Percentiles rank a stretch among this genome's conserved stretches.
Evolutionary conservation across 1,140 invertebrate species (phyloP).

Genomic region (Patella vulgata): DNA sequence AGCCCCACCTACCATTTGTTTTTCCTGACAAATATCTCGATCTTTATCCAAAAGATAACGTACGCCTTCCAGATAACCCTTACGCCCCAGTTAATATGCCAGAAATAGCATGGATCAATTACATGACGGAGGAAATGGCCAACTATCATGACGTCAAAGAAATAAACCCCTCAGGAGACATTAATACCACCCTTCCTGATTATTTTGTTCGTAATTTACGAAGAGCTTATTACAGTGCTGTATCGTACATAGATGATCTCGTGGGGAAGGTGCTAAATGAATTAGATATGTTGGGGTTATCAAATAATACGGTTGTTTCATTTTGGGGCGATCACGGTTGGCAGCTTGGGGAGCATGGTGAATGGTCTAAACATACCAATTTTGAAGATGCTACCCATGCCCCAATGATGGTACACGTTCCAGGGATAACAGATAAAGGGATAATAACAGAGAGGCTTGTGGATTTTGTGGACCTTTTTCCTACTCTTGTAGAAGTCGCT

Average conservation of each 20-base stretch:
- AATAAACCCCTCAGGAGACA: constrained; percentile 18
- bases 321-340: too few species aligned
- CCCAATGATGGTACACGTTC: constrained; percentile 38
- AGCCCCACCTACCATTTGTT: constrained; percentile 41
- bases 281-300: constrained; percentile 29
- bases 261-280: constrained; percentile 31
- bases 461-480: constrained; percentile 86
- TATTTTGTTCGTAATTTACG: constrained; percentile 15
- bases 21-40: constrained; percentile 32
- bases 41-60: constrained; percentile 23
- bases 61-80: constrained; percentile 23
- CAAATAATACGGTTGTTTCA: constrained; percentile 36
- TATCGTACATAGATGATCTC: constrained; percentile 35
- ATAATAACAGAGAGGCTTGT: constrained; percentile 66
- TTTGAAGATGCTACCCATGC: constrained; percentile 43
- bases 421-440: constrained; percentile 24
- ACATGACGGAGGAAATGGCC: constrained; percentile 21
- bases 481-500: constrained; percentile 81
- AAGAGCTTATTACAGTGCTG: constrained; percentile 34
- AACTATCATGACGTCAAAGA: constrained; percentile 4
- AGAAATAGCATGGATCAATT: constrained; percentile 29
- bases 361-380: constrained; percentile 44
- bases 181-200: constrained; percentile 22
- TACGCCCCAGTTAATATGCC: constrained; percentile 36
- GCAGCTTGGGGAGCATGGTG: constrained; percentile 37